Conservation (phyloP, 1,140 invertebrate species). For the Cyphomyrmex costatus region DNA sequence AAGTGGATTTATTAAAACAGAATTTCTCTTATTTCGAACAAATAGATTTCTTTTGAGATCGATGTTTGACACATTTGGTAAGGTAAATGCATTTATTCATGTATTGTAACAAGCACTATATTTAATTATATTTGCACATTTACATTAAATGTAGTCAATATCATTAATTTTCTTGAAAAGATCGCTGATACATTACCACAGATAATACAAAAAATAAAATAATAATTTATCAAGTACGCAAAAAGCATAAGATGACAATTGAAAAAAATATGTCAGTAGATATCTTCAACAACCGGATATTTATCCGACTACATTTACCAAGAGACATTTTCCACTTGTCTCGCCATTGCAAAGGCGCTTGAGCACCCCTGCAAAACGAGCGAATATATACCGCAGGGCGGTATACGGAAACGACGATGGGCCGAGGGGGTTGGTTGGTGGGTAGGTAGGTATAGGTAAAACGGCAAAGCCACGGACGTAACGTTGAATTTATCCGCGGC, state of each 20-base stretch:
- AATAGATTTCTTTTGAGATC: not conserved
- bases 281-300: conserved; percentile 21
- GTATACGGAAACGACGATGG: conserved; percentile 40
- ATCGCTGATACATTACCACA: not conserved
- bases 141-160: not conserved
- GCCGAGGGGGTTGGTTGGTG: conserved; percentile 35
- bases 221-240: not conserved
- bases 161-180: not conserved
- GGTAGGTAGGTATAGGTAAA: conserved; percentile 80
- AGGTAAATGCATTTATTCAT: not conserved
- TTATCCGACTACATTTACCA: conserved; percentile 36
- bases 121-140: not conserved
- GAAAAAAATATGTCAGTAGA: not conserved
- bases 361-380: conserved; percentile 73
- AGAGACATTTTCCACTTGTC: conserved; percentile 62
- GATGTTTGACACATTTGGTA: not conserved
- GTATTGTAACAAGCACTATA: not conserved
- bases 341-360: conserved; percentile 64
- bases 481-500: conserved; percentile 85
- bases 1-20: not conserved
- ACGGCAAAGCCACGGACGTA: conserved; percentile 84
- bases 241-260: conserved; percentile 10
- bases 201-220: not conserved
- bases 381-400: conserved; percentile 65
- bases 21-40: not conserved